A percentile compares a stretch with the other conserved stretches of the same genome.
Evolutionary conservation across 2,113 vertebrate genomes (phyloP).

Genomic region (Epinephelus lanceolatus): DNA sequence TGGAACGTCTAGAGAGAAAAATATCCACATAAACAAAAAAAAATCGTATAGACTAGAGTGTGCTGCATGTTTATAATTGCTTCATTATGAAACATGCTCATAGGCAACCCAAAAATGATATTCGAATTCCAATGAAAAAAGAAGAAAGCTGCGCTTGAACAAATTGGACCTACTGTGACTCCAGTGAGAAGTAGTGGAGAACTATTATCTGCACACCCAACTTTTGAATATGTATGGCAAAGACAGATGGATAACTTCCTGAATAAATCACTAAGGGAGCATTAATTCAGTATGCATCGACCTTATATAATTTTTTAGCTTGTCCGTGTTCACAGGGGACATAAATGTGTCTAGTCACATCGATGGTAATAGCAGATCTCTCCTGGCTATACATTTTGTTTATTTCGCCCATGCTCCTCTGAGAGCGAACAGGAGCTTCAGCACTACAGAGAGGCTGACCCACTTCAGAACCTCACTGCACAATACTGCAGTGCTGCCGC

Average conservation of each 20-base stretch:
- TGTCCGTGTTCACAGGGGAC: slow-evolving; percentile 29
- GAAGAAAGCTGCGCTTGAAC: slow-evolving; percentile 14
- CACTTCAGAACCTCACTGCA: slow-evolving; percentile 69
- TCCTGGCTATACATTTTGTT: slow-evolving; percentile 33
- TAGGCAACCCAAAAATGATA: background rate
- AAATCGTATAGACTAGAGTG: slow-evolving; percentile 22
- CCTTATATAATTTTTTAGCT: slow-evolving; percentile 3
- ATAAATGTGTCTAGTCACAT: slow-evolving; percentile 28
- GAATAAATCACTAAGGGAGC: slow-evolving; percentile 27
- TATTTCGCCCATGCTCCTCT: slow-evolving; percentile 31
- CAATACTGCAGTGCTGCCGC: slow-evolving; percentile 59
- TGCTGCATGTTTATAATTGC: slow-evolving; percentile 27
- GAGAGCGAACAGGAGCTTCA: slow-evolving; percentile 54
- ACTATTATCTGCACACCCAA: background rate
- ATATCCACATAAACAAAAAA: slow-evolving; percentile 27
- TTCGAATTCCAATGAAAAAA: slow-evolving; percentile 17
- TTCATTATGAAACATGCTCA: slow-evolving; percentile 45
- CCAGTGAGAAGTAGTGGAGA: background rate
- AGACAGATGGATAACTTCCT: slow-evolving; percentile 25
- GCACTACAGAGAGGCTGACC: slow-evolving; percentile 64
- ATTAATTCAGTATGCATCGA: slow-evolving; percentile 17
- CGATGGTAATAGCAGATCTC: slow-evolving; percentile 41
- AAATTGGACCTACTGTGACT: slow-evolving; percentile 18
- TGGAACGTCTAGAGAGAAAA: slow-evolving; percentile 45
- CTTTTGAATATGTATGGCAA: slow-evolving; percentile 27